phyloP scores from a whole-genome alignment of 1,140 invertebrate genomes.

The Helicorthomorpha holstii region DNA sequence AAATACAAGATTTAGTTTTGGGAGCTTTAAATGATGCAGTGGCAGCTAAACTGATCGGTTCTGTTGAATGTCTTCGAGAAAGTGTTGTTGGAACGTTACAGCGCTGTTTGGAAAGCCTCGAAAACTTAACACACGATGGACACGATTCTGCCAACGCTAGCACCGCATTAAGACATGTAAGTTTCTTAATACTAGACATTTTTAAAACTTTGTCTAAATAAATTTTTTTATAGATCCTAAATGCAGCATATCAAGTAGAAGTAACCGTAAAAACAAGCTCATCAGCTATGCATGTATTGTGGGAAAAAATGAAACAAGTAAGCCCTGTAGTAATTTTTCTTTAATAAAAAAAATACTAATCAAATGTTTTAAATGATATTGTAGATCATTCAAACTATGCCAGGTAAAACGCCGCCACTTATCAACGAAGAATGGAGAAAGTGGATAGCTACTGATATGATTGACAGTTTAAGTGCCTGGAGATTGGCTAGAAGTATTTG shows the following conservation, averaged over 20 bases:
- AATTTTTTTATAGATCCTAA: slow-evolving; percentile 39
- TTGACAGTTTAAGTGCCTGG: slow-evolving; percentile 50
- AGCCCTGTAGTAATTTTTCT: neutral
- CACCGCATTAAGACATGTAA: slow-evolving; percentile 52
- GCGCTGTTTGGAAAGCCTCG: slow-evolving; percentile 45
- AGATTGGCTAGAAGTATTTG: slow-evolving; percentile 59
- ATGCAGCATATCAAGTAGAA: slow-evolving; percentile 65
- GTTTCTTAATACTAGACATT: slow-evolving; percentile 7
- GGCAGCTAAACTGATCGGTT: slow-evolving; percentile 58
- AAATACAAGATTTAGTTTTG: slow-evolving; percentile 61
- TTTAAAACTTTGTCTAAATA: neutral
- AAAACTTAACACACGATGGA: slow-evolving; percentile 38
- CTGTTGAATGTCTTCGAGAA: slow-evolving; percentile 63
- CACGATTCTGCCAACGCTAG: slow-evolving; percentile 40
- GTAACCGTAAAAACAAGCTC: slow-evolving; percentile 58
- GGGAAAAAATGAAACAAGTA: slow-evolving; percentile 59
- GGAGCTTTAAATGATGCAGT: slow-evolving; percentile 55
- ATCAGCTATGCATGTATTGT: slow-evolving; percentile 49
- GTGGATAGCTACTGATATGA: slow-evolving; percentile 49
- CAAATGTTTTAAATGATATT: slow-evolving; percentile 4
- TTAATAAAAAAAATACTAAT: neutral
- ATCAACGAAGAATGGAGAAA: slow-evolving; percentile 53
- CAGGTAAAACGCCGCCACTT: slow-evolving; percentile 42
- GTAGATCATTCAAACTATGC: slow-evolving; percentile 31
- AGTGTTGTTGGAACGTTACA: slow-evolving; percentile 61